Base-by-base conservation (phyloP, 1,140 invertebrate genomes). In the Lethrus apterus region DNA sequence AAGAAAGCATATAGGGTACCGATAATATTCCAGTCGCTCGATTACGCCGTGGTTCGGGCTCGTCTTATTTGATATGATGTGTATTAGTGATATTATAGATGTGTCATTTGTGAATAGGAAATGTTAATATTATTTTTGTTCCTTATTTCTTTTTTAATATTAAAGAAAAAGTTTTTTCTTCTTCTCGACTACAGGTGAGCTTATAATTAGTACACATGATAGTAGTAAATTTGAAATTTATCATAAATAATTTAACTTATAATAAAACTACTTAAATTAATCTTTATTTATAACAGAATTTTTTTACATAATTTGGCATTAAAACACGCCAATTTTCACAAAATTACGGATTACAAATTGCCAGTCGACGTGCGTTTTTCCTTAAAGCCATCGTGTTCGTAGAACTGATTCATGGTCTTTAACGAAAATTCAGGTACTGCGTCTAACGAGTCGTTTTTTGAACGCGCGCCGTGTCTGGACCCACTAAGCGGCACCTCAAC, bases 401-500 rank as follows among this genome's bases (percentile, higher is more conserved):
- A 21, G 13, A 15, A 26, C 23, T 41, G 23, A 23, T 41, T 41
- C 23, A 41, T 11, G 2, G 19, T 18, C 11, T 26, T 26, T 3
- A 41, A 14, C 24, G 38, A 7, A 41, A 26, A 41, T 41, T 41
- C 38, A 14, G 20, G 38, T 13, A 41, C 38, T 10, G 19, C 29
- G 18, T 23, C 23, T 7, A 41, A 29, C 2, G 38, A 24, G 5
- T 41, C 38, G 4, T 41, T 20, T 15, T 41, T 41, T 5, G 23
- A 41, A 13, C 38, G 20, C 8, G 15, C 47, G 20, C 30, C 50
- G 15, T 31, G 44, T 18, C 45, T 38, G 8, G 21, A 33, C 15
- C 44, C 46, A 20, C 30, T 35, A 15, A 54, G 44, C 1, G 55
- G 52, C 9, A 57, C 18, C 31, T 57, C 55, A 4, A 57, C 55